Evolutionary conservation across 2,113 vertebrate genomes (phyloP), one percentile per base, ranked within the genome.

Genomic region (Nicator chloris): DNA sequence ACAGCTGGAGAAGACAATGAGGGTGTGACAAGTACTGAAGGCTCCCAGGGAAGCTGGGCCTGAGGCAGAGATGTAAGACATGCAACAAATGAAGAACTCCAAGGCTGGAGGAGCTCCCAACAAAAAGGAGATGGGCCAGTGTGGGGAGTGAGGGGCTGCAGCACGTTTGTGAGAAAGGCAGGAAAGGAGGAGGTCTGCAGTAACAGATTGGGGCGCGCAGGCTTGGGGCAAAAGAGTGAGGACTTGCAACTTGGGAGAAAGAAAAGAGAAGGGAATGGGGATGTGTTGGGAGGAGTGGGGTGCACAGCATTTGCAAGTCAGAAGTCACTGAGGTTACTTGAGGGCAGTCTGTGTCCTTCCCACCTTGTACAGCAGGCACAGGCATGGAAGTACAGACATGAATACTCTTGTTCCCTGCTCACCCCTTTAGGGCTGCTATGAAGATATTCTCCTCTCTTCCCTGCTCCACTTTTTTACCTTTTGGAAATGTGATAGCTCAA

Each of bases 1-100:
- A 54, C 30, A 60, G 26, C 49, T 65, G 64, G 64, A 68, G 53
- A 39, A 86, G 30, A 9, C 26, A n/a, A 4, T 0, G 0, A 1
- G 30, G 19, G 4, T 4, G 3, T 37, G 63, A 44, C 11, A 13
- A 8, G 21, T 7, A 30, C 23, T 0, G 0, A 44, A 76, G 27
- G 15, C 57, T 86, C 37, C 26, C 57, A 49, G 50, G 6, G 33
- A 69, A 76, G 42, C 31, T 49, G 56, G 51, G 35, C 20, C 35
- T 1, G 0, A 76, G 45, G 17, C 30, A 24, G 22, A 60, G 20
- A 30, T 3, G 1, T 72, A 40, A 64, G 35, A 15, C 4, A 2
- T 15, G 20, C 13, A 15, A 22, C 63, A 72, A 40, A 54, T 16
- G 7, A 35, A 59, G 49, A 76, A 30, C 22, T 71, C 51, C 44